Evolutionary conservation across 1,140 invertebrate genomes (phyloP).

Genomic region (Ceratosolen solmsi): DNA sequence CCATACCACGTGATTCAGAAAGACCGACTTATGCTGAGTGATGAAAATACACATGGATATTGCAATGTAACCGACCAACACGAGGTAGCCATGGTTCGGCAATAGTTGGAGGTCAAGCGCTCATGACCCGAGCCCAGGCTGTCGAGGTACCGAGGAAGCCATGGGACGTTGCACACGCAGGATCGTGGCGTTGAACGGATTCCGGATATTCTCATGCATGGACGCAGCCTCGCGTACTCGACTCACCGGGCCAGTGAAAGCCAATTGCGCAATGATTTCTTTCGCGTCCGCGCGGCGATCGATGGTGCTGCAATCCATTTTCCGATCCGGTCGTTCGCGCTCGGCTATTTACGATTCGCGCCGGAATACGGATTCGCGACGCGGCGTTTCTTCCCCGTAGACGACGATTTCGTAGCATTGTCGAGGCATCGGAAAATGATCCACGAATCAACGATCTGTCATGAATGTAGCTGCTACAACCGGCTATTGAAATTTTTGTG

Average conservation of each 20-base stretch:
- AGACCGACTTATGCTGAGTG: no score
- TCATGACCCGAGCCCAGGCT: background rate
- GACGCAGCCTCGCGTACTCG: background rate
- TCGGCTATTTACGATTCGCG: background rate
- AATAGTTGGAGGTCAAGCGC: background rate
- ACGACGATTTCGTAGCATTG: no score
- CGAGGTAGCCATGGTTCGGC: no score
- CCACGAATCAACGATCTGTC: no score
- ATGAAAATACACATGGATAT: no score
- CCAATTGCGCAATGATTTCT: slow-evolving; percentile 65
- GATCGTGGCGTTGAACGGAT: background rate
- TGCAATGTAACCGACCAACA: no score
- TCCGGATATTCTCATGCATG: no score
- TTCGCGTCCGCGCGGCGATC: slow-evolving; percentile 58
- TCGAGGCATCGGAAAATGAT: no score
- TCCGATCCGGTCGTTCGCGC: slow-evolving; percentile 39
- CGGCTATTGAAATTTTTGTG: no score
- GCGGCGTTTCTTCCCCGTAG: background rate
- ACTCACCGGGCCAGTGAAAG: slow-evolving; percentile 61
- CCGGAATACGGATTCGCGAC: slow-evolving; percentile 20
- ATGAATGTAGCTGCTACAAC: no score
- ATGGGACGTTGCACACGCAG: no score
- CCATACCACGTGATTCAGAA: no score
- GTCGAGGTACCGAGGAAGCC: background rate
- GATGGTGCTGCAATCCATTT: slow-evolving; percentile 56